Conservation (phyloP, 2,113 vertebrate species). For the Aphyosemion australe region DNA sequence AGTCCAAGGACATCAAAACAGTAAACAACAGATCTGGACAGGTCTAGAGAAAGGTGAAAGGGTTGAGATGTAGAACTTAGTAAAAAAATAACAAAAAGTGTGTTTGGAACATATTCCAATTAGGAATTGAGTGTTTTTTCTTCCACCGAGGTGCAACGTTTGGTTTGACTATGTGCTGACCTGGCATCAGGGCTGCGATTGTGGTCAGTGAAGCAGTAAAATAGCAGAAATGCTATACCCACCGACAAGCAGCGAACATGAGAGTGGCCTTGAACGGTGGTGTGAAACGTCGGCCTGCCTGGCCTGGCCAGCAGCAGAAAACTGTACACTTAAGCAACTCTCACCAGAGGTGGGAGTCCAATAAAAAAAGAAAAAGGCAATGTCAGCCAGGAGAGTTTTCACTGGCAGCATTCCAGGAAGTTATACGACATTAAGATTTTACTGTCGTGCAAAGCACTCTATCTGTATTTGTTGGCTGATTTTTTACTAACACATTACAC, state of each 20-base stretch:
- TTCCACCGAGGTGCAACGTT: not conserved
- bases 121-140: not conserved
- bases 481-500: not conserved
- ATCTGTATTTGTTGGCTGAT: not conserved
- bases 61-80: slow-evolving; percentile 1
- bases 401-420: too few species aligned
- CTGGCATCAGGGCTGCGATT: not conserved
- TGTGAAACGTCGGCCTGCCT: not conserved
- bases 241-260: not conserved
- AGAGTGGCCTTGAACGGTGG: not conserved
- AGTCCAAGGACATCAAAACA: slow-evolving; percentile 5
- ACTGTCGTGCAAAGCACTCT: too few species aligned
- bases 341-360: not conserved
- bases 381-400: not conserved
- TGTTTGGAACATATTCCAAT: not conserved
- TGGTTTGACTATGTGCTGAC: not conserved
- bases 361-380: not conserved
- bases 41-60: slow-evolving; percentile 2
- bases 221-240: slow-evolving; percentile 4
- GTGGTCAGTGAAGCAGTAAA: not conserved
- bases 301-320: not conserved
- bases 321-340: slow-evolving; percentile 1
- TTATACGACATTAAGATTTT: too few species aligned
- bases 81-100: not conserved
- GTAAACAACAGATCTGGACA: slow-evolving; percentile 1